Evolutionary conservation across 2,888 invertebrate species (phyloP).

Genomic region (Rhopalosiphum nymphaeae): DNA sequence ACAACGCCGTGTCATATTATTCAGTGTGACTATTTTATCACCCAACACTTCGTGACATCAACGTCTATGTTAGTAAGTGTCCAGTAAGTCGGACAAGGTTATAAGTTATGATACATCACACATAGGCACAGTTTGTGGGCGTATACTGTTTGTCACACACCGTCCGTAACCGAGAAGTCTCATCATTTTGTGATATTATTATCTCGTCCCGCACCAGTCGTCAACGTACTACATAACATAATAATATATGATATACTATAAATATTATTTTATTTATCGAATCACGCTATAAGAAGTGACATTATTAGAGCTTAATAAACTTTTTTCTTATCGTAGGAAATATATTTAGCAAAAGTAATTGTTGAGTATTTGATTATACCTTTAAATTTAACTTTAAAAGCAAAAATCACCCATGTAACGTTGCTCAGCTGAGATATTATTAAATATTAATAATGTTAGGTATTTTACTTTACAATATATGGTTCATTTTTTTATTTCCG

Average conservation of each 20-base stretch:
- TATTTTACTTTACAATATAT: neutral
- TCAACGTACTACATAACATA: neutral
- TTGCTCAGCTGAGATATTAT: neutral
- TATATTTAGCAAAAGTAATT: neutral
- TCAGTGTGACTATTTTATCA: neutral
- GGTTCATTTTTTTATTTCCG: neutral
- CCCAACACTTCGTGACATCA: neutral
- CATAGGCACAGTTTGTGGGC: neutral
- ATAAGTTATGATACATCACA: neutral
- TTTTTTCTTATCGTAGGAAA: neutral
- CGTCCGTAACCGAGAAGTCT: neutral
- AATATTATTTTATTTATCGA: neutral
- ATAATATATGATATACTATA: neutral
- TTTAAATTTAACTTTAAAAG: neutral
- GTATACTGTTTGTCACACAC: neutral
- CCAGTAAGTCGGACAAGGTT: neutral
- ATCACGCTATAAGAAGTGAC: neutral
- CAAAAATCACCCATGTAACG: neutral
- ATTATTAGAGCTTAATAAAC: neutral
- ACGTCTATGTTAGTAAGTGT: neutral
- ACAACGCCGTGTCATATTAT: neutral
- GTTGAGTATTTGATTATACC: neutral
- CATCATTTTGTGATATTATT: neutral
- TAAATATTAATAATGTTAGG: neutral
- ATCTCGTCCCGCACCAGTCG: neutral